Conservation (phyloP, 2,113 vertebrate species). For the Lasiurus borealis region DNA sequence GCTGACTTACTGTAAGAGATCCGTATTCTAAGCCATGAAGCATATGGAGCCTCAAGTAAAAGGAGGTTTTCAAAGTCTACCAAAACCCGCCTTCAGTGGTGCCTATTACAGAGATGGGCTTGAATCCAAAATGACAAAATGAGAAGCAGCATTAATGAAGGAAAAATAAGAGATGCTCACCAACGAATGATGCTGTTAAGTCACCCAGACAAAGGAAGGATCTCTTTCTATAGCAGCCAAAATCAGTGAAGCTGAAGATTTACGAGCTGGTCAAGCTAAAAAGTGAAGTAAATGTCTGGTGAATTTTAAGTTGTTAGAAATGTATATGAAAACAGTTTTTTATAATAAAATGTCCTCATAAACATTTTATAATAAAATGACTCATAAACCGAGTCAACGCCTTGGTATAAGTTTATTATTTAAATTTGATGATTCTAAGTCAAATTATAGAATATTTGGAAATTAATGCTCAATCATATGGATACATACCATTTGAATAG, state of each 20-base stretch:
- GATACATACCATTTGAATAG: neutral
- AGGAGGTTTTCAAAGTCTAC: too few relatives aligned
- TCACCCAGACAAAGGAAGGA: slow-evolving; percentile 86
- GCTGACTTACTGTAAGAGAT: neutral
- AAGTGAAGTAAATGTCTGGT: slow-evolving; percentile 86
- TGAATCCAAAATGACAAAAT: too few relatives aligned
- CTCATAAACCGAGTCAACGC: slow-evolving; percentile 42
- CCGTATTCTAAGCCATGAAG: neutral
- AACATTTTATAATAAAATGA: slow-evolving; percentile 83
- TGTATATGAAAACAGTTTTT: slow-evolving; percentile 71
- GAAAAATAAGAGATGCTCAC: too few relatives aligned
- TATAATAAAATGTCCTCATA: slow-evolving; percentile 82
- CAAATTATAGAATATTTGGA: neutral
- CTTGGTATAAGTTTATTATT: slow-evolving; percentile 21
- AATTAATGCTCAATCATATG: neutral
- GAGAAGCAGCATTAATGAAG: too few relatives aligned
- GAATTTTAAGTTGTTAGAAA: slow-evolving; percentile 67
- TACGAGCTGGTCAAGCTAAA: slow-evolving; percentile 95
- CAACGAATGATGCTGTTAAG: too few relatives aligned
- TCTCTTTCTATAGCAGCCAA: slow-evolving; percentile 97
- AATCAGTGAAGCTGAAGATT: slow-evolving; percentile 98
- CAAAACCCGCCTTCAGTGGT: too few relatives aligned
- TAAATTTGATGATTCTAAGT: neutral
- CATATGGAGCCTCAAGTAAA: too few relatives aligned
- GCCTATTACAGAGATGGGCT: too few relatives aligned